Evolutionary conservation across 2,888 invertebrate genomes (phyloP).

Genomic region (Timema podura): DNA sequence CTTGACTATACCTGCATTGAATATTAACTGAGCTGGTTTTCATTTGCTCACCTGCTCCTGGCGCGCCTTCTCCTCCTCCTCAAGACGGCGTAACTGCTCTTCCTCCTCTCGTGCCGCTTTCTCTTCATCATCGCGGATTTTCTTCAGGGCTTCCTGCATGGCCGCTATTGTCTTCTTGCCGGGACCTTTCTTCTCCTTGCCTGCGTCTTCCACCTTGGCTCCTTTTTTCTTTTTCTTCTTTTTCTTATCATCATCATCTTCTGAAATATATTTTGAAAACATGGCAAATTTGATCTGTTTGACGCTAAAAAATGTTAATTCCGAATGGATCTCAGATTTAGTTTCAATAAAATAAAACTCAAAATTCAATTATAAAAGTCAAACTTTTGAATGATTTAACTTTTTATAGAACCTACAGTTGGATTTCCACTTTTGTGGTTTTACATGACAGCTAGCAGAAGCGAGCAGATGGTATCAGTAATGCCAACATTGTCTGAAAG

Average conservation of each 20-base stretch:
- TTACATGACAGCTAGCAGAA: too few relatives aligned
- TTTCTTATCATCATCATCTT: conserved; percentile 35
- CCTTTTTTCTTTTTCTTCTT: conserved; percentile 40
- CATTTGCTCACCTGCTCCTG: conserved; percentile 59
- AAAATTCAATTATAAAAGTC: too few relatives aligned
- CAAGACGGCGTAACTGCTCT: conserved; percentile 68
- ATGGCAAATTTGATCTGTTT: not conserved
- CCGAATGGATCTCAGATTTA: too few relatives aligned
- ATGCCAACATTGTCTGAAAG: too few relatives aligned
- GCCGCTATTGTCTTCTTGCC: conserved; percentile 83
- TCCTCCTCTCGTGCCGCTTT: conserved; percentile 68
- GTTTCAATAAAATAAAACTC: too few relatives aligned
- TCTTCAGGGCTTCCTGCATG: conserved; percentile 88
- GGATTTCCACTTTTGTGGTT: too few relatives aligned
- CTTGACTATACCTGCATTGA: too few relatives aligned
- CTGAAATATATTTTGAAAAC: conserved; percentile 24
- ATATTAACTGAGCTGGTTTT: too few relatives aligned
- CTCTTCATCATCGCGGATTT: conserved; percentile 87
- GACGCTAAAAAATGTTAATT: too few relatives aligned
- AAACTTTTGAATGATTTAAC: too few relatives aligned
- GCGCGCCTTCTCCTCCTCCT: conserved; percentile 68
- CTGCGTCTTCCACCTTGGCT: conserved; percentile 40
- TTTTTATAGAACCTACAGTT: too few relatives aligned
- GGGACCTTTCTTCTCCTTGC: conserved; percentile 53
- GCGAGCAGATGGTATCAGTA: too few relatives aligned